Evolutionary conservation across 2,113 vertebrate species (phyloP).

Genomic region (Lipotes vexillifer): DNA sequence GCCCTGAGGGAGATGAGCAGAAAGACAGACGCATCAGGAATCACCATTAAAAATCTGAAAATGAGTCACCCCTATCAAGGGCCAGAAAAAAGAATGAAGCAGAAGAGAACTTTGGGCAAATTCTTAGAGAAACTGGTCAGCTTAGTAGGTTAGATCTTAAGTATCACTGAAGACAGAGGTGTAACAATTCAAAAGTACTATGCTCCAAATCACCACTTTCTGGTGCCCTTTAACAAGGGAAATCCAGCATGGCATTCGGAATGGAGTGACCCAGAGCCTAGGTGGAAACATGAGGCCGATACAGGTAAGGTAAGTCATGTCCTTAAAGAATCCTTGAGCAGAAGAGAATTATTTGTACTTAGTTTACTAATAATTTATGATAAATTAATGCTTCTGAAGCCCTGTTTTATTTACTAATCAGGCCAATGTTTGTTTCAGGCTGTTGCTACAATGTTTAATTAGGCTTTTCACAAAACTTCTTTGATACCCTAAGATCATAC

Average conservation of each 20-base stretch:
- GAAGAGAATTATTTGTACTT: neutral
- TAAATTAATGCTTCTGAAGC: neutral
- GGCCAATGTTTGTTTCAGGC: neutral
- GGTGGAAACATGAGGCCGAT: neutral
- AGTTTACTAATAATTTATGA: neutral
- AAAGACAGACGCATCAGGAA: neutral
- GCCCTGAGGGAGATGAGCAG: conserved; percentile 78
- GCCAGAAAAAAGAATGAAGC: neutral
- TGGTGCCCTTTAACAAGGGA: neutral
- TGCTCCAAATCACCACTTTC: neutral
- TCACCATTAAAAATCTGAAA: neutral
- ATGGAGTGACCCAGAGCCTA: neutral
- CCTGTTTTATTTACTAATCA: neutral
- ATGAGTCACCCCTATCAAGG: neutral
- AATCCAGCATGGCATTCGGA: accelerated
- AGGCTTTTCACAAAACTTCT: neutral
- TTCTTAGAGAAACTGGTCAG: neutral
- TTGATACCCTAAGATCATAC: neutral
- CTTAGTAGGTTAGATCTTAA: neutral
- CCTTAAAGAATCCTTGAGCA: neutral
- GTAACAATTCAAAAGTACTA: neutral
- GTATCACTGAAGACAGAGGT: neutral
- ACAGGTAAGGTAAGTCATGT: neutral
- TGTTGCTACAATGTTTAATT: neutral
- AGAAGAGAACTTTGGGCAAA: neutral